Conservation (phyloP, 92 coral and sea anemone genomes). For the Chrysogorgia sp. region DNA sequence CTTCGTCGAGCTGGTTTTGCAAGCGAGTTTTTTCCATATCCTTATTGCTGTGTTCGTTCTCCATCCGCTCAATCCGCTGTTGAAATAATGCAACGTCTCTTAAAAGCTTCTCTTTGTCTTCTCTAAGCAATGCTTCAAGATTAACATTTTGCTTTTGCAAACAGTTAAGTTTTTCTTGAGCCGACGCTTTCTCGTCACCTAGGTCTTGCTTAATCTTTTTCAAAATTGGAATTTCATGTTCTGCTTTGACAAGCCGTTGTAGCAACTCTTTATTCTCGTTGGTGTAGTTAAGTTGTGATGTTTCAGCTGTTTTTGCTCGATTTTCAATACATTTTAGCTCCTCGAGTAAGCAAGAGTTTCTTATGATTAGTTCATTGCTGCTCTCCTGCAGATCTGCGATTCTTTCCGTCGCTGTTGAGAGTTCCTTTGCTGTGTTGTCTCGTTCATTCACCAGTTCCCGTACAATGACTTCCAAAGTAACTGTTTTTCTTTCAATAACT, state of each 20-base stretch:
- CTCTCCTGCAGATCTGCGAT: neutral
- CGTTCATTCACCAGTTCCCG: neutral
- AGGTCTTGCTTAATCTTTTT: neutral
- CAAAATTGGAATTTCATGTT: neutral
- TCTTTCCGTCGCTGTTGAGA: neutral
- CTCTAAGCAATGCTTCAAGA: neutral
- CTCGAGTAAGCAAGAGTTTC: constrained; percentile 9
- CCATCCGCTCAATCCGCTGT: neutral
- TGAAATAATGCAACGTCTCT: neutral
- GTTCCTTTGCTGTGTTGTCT: neutral
- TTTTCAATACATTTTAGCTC: neutral
- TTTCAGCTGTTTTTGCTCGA: constrained; percentile 2
- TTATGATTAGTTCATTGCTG: constrained; percentile 3
- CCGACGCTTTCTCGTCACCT: neutral
- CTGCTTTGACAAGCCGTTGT: neutral
- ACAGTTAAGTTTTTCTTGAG: neutral
- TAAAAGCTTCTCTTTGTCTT: neutral
- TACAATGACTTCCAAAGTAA: constrained; percentile 14
- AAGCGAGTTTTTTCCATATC: neutral
- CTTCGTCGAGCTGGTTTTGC: constrained; percentile 22
- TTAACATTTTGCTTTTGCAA: neutral
- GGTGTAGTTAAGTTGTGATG: neutral
- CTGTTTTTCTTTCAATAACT: neutral
- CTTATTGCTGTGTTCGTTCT: neutral
- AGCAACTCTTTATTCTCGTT: neutral